These are phyloP conservation scores for Zaprionus africanus DNA, from an alignment of 1,140 invertebrate genomes.

Conservation along the genomic window DNA sequence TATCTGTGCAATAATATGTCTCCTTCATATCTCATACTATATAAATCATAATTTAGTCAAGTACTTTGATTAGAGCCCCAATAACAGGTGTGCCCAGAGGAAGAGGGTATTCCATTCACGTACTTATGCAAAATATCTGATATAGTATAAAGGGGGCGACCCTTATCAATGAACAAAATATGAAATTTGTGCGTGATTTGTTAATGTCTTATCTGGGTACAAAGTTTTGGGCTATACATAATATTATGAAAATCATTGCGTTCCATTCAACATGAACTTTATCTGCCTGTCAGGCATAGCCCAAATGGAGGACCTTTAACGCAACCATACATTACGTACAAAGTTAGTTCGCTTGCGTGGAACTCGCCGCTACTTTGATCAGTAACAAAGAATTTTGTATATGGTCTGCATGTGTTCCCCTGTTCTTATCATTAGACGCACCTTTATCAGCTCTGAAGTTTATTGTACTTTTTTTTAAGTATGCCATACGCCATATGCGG, in stretches of 20 bases:
- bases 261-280: background rate
- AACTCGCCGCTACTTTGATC: background rate
- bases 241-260: background rate
- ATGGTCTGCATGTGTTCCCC: background rate
- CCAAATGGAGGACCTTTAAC: background rate
- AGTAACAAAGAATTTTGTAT: conserved; percentile 20
- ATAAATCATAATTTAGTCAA: conserved; percentile 67
- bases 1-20: conserved; percentile 22
- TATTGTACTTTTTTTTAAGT: conserved; percentile 17
- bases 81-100: conserved; percentile 47
- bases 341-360: background rate
- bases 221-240: background rate
- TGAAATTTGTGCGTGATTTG: conserved; percentile 25
- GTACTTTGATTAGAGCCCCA: conserved; percentile 52
- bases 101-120: background rate
- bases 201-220: conserved; percentile 12
- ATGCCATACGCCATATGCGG: conserved; percentile 10
- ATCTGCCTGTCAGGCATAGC: background rate
- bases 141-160: background rate
- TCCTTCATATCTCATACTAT: conserved; percentile 16
- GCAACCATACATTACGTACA: background rate
- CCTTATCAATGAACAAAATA: conserved; percentile 10
- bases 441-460: conserved; percentile 35
- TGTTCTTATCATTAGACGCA: conserved; percentile 29
- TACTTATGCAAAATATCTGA: conserved; percentile 13